phyloP scores from a whole-genome alignment of 2,113 vertebrate species.

The Dasypus novemcinctus region DNA sequence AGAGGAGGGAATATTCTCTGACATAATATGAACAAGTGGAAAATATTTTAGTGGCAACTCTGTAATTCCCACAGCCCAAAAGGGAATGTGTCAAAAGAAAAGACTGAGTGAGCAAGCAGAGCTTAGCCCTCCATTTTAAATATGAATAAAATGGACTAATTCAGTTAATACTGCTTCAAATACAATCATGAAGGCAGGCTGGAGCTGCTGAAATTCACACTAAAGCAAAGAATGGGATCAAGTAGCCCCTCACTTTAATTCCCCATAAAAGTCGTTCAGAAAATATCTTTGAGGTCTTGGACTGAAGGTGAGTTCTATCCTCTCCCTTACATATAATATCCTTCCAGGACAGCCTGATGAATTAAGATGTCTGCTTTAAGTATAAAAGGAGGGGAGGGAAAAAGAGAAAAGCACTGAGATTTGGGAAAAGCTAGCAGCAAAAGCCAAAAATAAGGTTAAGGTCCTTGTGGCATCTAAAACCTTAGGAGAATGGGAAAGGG shows the following conservation, averaged over 20 bases:
- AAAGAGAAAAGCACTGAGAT: slow-evolving; percentile 50
- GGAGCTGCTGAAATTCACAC: slow-evolving; percentile 17
- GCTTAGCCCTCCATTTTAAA: slow-evolving; percentile 39
- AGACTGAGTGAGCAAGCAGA: neutral
- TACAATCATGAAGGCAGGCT: slow-evolving; percentile 57
- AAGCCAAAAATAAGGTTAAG: slow-evolving; percentile 57
- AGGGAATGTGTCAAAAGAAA: slow-evolving; percentile 26
- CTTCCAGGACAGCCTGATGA: slow-evolving; percentile 29
- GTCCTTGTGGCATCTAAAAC: neutral
- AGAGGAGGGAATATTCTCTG: neutral
- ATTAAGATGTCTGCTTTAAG: slow-evolving; percentile 57
- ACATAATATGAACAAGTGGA: slow-evolving; percentile 42
- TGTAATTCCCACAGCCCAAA: slow-evolving; percentile 52
- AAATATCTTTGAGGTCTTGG: slow-evolving; percentile 43
- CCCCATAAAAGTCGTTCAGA: slow-evolving; percentile 31
- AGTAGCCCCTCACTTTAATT: neutral
- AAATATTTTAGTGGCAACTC: slow-evolving; percentile 48
- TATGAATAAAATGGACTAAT: slow-evolving; percentile 19
- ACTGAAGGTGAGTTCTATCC: neutral
- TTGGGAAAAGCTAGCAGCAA: neutral
- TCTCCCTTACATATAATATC: neutral
- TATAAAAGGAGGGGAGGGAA: slow-evolving; percentile 36
- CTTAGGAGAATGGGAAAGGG: neutral
- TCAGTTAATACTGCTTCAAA: slow-evolving; percentile 59
- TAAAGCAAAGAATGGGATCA: slow-evolving; percentile 62